Evolutionary conservation across 2,113 vertebrate species (phyloP), one percentile per base, ranked within the genome.

Genomic region (Datnioides undecimradiatus): DNA sequence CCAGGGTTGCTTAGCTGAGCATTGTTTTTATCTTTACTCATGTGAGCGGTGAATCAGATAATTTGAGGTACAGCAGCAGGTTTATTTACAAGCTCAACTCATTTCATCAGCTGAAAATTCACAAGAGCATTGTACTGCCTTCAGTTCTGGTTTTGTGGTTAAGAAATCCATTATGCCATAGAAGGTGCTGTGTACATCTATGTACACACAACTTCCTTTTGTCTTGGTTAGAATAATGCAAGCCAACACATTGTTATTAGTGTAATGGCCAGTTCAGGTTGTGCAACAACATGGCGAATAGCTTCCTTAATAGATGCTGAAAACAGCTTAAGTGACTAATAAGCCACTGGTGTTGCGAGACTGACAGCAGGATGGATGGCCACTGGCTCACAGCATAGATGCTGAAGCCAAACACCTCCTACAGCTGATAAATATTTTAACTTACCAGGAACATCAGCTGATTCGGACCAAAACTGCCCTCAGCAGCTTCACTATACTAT

Each of bases 351-450:
- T 62, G 73, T 25, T 33, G 68, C 17, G 55, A 66, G 25, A 11
- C 63, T 54, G 63, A 64, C 33, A 74, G 73, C 60, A 64, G 63
- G 77, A 85, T 64, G 80, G 68, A 89, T 31, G 67, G 14, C 19
- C 31, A 19, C 67, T 65, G 82, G 64, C 82, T 75, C 55, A 5
- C 54, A 34, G 57, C 55, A 19, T 51, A 11, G 68, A 82, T 65
- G n/a, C 21, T 60, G 43, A 77, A 11, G 78, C 54, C 49, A 82
- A 79, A 79, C 19, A 55, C 60, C 77, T 84, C 78, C 83, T 84
- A 62, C 34, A 72, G 55, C 59, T 63, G 70, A 83, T 76, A 59
- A 82, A 88, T 75, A 85, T 80, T 73, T 88, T n/a, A 77, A 45
- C 57, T 40, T 43, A 29, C 38, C 55, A 10, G 52, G 14, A 55